Evolutionary conservation across 2,888 invertebrate species (phyloP), one percentile per base, ranked within the genome.

Genomic region (Acrobasis repandana): DNA sequence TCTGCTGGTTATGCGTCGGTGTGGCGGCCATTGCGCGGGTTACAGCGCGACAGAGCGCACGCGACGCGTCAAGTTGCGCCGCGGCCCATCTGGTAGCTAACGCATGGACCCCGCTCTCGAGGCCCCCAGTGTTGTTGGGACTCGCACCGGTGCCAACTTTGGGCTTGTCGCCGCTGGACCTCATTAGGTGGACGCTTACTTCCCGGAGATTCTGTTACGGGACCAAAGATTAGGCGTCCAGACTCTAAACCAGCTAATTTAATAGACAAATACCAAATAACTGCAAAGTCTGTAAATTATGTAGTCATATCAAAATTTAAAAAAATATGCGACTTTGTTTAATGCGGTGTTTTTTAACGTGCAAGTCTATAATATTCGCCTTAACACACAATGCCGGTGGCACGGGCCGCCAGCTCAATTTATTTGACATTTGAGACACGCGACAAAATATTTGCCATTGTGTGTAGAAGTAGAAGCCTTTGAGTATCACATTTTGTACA

Each of bases 81-180:
- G 95, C 94, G 1, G 96, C 96, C 85, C 97, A 96, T 74, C 96
- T 95, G 38, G 97, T 96, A 48, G 95, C 96, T 68, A 96, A 95
- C 9, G 96, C 95, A 86, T 97, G 97, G 54, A 97, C 96, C 61
- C 88, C 83, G 71, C 84, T 78, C 76, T 85, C 85, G 62, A 73
- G 80, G 59, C 82, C 80, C 34, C 72, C 68, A 34, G 63, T 61
- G 60, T 93, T 1, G 95, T 94, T 73, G 95, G 94, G 73, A 94
- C 93, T 14, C 95, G 94, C 38, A 95, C 94, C 69, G 95, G 94
- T 14, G 94, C 94, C 77, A 95, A 94, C 28, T 66, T 71, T 48
- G 2, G 47, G n/a, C 57, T 51, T 60, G 14, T 52, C 67, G 2
- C 69, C 65, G 75, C 95, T 95, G 75, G 78, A 81, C 43, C 86